phyloP scores from a whole-genome alignment of 2,888 invertebrate genomes.

The Andrena hattorfiana region DNA sequence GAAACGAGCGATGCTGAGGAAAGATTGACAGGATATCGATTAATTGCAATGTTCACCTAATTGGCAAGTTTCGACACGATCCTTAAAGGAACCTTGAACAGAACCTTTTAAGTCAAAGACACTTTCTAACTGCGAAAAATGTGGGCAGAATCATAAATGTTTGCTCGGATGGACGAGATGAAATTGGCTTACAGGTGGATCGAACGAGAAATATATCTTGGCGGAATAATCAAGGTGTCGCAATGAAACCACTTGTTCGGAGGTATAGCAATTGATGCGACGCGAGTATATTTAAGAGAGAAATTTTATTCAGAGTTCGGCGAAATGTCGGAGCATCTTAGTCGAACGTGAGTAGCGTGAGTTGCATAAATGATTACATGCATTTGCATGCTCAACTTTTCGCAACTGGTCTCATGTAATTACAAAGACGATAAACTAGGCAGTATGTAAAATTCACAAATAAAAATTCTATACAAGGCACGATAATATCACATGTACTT shows the following conservation, averaged over 20 bases:
- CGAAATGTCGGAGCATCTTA: slow-evolving; percentile 45
- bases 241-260: background rate
- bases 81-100: slow-evolving; percentile 33
- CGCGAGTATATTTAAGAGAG: slow-evolving; percentile 41
- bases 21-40: slow-evolving; percentile 32
- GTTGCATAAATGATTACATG: slow-evolving; percentile 45
- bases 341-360: slow-evolving; percentile 10
- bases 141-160: background rate
- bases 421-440: slow-evolving; percentile 46
- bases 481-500: slow-evolving; percentile 77
- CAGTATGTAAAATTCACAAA: slow-evolving; percentile 54
- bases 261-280: slow-evolving; percentile 18
- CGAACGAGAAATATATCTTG: background rate
- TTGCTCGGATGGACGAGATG: background rate
- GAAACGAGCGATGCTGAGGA: background rate
- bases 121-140: slow-evolving; percentile 41
- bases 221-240: background rate
- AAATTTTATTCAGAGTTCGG: slow-evolving; percentile 55
- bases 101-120: slow-evolving; percentile 40
- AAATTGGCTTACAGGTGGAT: background rate
- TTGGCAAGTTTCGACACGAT: slow-evolving; percentile 43
- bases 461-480: slow-evolving; percentile 70
- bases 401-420: slow-evolving; percentile 2
- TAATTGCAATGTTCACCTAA: slow-evolving; percentile 50
- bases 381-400: slow-evolving; percentile 16